Evolutionary conservation across 2,888 invertebrate genomes (phyloP), one percentile per base, ranked within the genome.

Genomic region (Amaurobius ferox): DNA sequence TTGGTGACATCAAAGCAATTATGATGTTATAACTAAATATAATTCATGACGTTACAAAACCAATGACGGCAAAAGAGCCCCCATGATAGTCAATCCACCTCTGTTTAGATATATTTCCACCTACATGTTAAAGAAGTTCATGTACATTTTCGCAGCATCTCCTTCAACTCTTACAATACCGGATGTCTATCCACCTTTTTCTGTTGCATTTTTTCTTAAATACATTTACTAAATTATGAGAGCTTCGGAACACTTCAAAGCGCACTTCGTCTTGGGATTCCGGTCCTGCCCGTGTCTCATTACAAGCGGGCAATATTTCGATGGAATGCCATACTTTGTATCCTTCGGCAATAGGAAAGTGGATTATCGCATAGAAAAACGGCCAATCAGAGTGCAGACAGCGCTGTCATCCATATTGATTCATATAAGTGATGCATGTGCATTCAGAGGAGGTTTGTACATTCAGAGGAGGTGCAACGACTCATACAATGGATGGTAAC

Each of bases 311-410:
- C 55, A 55, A 11, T 55, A 55, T 55, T 55, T 23, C 19, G 19
- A 55, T 23, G 55, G 55, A 55, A 55, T 55, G 55, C 55, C 11
- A 5, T 23, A 55, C 5, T 11, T 23, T 23, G 3, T 5, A 55
- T 1, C 55, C 55, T 55, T 55, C 55, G 55, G 55, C 55, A 55
- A 23, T 55, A 55, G 55, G 55, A 55, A 55, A 55, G 55, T 55
- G 23, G 55, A 55, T 55, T 55, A 55, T 23, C 23, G 23, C 55
- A 23, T 5, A 23, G 23, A 23, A 2, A 44, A n/a, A 44, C 44
- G 44, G 44, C 16, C n/a, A 44, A 44, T 7, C 35, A 35, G 35
- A 35, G 35, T 11, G 3, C 5, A 55, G 19, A 55, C 55, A 16
- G 3, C 19, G 23, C 55, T n/a, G 44, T 11, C 44, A 55, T 55